These are phyloP conservation scores for Metellina segmentata DNA, from an alignment of 2,888 invertebrate genomes.

Conservation along the genomic window DNA sequence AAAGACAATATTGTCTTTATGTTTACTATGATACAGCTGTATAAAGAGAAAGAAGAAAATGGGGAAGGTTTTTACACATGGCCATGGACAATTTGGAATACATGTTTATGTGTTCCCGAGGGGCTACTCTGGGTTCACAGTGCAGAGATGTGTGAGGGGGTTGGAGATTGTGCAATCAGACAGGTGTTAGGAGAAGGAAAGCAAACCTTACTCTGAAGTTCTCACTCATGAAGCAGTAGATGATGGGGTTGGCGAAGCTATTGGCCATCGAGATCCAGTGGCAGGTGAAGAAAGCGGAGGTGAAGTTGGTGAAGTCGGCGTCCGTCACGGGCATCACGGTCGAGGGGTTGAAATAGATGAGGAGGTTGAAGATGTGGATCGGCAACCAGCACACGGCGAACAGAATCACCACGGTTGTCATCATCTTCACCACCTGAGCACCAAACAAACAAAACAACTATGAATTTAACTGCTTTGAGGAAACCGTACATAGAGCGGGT, in stretches of 20 bases:
- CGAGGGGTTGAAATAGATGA: slow-evolving; percentile 71
- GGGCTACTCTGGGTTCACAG: too few species aligned
- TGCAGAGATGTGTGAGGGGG: too few species aligned
- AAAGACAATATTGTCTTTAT: too few species aligned
- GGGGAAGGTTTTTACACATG: too few species aligned
- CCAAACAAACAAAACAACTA: too few species aligned
- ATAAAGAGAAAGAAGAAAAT: too few species aligned
- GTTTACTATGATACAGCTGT: too few species aligned
- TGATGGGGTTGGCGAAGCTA: slow-evolving; percentile 79
- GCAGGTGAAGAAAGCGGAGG: slow-evolving; percentile 77
- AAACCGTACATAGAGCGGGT: too few species aligned
- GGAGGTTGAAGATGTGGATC: slow-evolving; percentile 81
- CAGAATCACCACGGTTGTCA: slow-evolving; percentile 77
- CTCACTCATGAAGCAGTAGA: slow-evolving; percentile 80
- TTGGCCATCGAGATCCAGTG: slow-evolving; percentile 79
- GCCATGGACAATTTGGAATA: too few species aligned
- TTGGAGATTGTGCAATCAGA: neutral
- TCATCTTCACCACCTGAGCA: slow-evolving; percentile 78
- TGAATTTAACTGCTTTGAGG: too few species aligned
- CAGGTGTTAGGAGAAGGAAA: neutral
- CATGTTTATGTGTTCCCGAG: too few species aligned
- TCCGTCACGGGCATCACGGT: slow-evolving; percentile 62
- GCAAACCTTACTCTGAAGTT: slow-evolving; percentile 78
- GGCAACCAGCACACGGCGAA: slow-evolving; percentile 78
- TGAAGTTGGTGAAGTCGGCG: slow-evolving; percentile 65